Base-by-base conservation (phyloP, 2,888 invertebrate genomes). In the Mellilla xanthometata region DNA sequence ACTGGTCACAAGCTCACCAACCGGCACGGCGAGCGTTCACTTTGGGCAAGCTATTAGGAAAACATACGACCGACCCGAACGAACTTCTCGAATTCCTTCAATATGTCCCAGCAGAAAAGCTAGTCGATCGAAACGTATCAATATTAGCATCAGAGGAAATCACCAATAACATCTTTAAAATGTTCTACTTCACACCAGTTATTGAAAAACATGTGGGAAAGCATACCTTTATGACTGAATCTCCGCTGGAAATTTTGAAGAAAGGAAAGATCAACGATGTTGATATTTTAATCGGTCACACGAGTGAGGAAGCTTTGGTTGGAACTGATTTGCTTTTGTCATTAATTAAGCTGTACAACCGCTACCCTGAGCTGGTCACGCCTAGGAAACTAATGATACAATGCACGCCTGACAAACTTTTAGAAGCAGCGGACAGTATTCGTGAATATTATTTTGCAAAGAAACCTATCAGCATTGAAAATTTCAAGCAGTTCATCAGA, bases 241-340 rank as follows among this genome's bases (percentile, higher is more conserved):
- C 64, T 9, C 70, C 70, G 1, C 29, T 60, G 3, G 54, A 66
- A 9, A 36, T 59, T 13, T 46, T 75, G 13, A 73, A 65, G 60
- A 75, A 80, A 19, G 92, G 93, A 13, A 78, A 73, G 8, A 67
- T 91, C 3, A 75, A 75, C 32, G 58, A 76, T 24, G 87, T 93
- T 1, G 94, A 95, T 0, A 87, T 94, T 69, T 91, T 96, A 65
- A 86, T 93, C 12, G 95, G 95, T 1, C 70, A 93, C 5, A 95
- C 93, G 6, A 91, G 90, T 65, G 15, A 19, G 6, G 15, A 19
- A 19, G 3, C 15, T 5, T 19, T 19, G 15, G 3, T 19, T 19
- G 15, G 4, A 19, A 6, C 15, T 19, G 15, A 19, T 19, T 3
- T 5, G 3, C 6, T 19, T 5, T 6, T 6, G 3, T 19, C 15